These are phyloP conservation scores for Alentia gelatinosa DNA, from an alignment of 2,888 invertebrate genomes.

Conservation along the genomic window DNA sequence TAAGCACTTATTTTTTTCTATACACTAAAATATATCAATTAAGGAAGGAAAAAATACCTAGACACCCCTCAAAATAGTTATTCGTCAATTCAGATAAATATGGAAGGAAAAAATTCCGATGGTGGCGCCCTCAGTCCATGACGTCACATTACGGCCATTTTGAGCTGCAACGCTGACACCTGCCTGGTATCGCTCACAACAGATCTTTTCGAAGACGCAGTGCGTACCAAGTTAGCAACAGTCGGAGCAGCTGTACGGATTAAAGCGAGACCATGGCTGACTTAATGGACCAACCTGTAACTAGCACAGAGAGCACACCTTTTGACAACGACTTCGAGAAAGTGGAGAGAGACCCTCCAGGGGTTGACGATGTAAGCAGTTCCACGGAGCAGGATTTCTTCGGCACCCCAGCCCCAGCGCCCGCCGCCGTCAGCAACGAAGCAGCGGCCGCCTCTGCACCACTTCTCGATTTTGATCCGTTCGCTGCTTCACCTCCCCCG, in stretches of 20 bases:
- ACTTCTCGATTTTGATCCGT: slow-evolving; percentile 28
- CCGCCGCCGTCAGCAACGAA: slow-evolving; percentile 19
- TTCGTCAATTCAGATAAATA: not conserved
- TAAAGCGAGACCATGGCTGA: slow-evolving; percentile 49
- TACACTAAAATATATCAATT: no score
- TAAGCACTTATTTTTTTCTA: not conserved
- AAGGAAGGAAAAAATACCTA: no score
- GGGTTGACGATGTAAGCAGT: slow-evolving; percentile 19
- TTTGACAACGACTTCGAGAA: slow-evolving; percentile 66
- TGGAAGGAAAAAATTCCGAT: not conserved
- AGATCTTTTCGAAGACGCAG: slow-evolving; percentile 19
- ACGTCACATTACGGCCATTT: slow-evolving; percentile 54
- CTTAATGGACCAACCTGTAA: slow-evolving; percentile 38
- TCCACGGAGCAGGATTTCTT: slow-evolving; percentile 25
- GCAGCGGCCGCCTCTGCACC: slow-evolving; percentile 22
- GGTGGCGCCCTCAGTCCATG: not conserved
- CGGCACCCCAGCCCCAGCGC: slow-evolving; percentile 34
- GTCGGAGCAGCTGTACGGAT: not conserved
- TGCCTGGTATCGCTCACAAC: slow-evolving; percentile 5
- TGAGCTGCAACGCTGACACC: slow-evolving; percentile 17
- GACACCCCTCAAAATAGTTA: no score
- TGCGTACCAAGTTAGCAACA: not conserved
- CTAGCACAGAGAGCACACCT: slow-evolving; percentile 53
- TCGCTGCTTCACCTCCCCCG: slow-evolving; percentile 23
- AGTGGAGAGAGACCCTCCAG: slow-evolving; percentile 54